phyloP scores from a whole-genome alignment of 2,888 invertebrate species.

The Muschampia plurimacula region DNA sequence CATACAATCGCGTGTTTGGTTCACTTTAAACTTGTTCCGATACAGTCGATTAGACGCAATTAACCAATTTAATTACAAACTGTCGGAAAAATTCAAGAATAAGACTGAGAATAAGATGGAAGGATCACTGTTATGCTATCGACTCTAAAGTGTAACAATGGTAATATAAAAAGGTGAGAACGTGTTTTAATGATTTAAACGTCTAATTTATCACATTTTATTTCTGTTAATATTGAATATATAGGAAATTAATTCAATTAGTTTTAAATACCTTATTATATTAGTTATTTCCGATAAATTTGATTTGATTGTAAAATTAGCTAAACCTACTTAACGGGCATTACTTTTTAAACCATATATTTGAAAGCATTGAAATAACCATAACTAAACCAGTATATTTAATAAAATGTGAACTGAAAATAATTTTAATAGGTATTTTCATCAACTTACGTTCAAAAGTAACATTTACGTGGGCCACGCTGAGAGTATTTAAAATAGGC shows the following conservation, averaged over 20 bases:
- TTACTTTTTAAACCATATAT: too few species aligned
- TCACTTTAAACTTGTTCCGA: conserved; percentile 57
- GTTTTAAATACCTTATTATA: not conserved
- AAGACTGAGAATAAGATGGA: conserved; percentile 40
- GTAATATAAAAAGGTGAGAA: not conserved
- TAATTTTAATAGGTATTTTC: too few species aligned
- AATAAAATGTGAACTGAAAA: too few species aligned
- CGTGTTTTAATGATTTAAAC: not conserved
- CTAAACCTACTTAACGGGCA: too few species aligned
- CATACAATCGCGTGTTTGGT: conserved; percentile 54
- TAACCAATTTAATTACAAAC: conserved; percentile 63
- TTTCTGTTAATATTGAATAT: not conserved
- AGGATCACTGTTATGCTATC: conserved; percentile 13
- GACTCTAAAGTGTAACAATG: not conserved
- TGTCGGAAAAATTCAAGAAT: conserved; percentile 64
- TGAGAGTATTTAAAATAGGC: too few species aligned
- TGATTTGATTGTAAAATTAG: too few species aligned
- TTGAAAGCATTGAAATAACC: too few species aligned
- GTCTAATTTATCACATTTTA: not conserved
- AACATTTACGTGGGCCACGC: too few species aligned
- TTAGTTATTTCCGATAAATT: too few species aligned
- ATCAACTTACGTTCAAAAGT: too few species aligned
- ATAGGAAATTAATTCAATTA: not conserved
- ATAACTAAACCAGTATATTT: too few species aligned
- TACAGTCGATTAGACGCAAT: conserved; percentile 71